Base-by-base conservation (phyloP, 92 coral and sea anemone genomes). In the Zoanthus gigantus region DNA sequence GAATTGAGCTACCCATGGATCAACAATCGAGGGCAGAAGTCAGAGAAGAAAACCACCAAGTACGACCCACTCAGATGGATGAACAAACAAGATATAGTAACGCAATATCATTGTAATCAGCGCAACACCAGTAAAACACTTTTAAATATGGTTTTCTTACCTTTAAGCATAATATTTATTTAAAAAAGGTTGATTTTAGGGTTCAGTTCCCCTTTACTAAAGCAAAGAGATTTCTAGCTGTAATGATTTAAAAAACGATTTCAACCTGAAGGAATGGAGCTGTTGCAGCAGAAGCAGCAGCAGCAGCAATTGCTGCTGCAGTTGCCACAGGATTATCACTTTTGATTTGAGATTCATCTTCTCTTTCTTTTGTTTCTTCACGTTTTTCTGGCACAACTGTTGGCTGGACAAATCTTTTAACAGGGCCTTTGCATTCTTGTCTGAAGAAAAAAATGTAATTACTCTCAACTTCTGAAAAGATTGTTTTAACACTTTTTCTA, bases 231-330 rank as follows among this genome's bases (percentile, higher is more conserved):
- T 37, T 37, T 23, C 8, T 67, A 1, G 12, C 11, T 58, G 69
- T 12, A 69, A 69, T 32, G 31, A 9, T 11, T 69, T 0, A 8
- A 69, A 1, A 30, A 69, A 32, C 11, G 45, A 2, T 14, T 30
- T 23, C 9, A 11, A 96, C 99, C 94, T 96, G 98, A 82, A 96
- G 88, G 79, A 92, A 94, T 63, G 99, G 95, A 73, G 92, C 97
- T 16, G 95, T 96, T 11, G 94, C 96, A 37, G 95, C 93, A n/a
- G 98, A 90, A 6, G 95, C 97, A 1, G 97, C 98, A 32, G 95
- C 94, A 50, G 94, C 95, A 32, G 97, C 98, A 92, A 92, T 94
- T 17, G 96, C 95, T 2, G 97, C 95, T 42, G 98, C 93, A 42
- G 91, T 93, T 28, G 66, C 94, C 73, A 93, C 92, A 68, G 89